These are phyloP conservation scores for Apodemia hepburni DNA, from an alignment of 2,888 invertebrate species.

Conservation along the genomic window DNA sequence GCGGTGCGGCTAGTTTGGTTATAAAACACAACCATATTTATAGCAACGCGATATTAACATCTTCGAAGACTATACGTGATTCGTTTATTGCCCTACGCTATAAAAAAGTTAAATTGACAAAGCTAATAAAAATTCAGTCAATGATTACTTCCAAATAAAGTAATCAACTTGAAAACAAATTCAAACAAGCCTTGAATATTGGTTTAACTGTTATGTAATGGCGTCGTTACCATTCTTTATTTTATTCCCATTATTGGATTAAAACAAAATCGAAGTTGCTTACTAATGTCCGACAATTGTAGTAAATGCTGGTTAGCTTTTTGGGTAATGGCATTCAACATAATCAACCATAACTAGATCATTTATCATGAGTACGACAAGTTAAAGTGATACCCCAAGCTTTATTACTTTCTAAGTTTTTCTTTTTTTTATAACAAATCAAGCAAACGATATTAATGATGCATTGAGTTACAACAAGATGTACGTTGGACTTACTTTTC, in stretches of 20 bases:
- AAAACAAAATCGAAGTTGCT: slow-evolving; percentile 3
- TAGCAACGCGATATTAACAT: too few relatives aligned
- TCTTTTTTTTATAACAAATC: too few relatives aligned
- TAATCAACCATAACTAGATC: slow-evolving; percentile 6
- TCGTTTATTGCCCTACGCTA: too few relatives aligned
- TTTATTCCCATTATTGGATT: slow-evolving; percentile 12
- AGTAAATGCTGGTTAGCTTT: slow-evolving; percentile 7
- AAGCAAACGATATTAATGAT: too few relatives aligned
- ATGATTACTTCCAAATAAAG: background rate
- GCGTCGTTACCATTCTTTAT: background rate
- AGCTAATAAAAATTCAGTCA: background rate
- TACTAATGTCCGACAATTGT: slow-evolving; percentile 6
- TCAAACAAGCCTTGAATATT: slow-evolving; percentile 7
- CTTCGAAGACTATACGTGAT: too few relatives aligned
- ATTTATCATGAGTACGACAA: background rate
- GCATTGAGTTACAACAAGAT: too few relatives aligned
- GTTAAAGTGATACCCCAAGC: background rate
- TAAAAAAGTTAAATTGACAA: too few relatives aligned
- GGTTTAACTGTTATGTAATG: background rate
- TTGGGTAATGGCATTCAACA: slow-evolving; percentile 3
- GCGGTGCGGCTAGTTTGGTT: too few relatives aligned
- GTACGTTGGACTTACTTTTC: too few relatives aligned
- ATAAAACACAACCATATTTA: too few relatives aligned
- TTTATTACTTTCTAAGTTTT: background rate
- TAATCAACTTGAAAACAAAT: slow-evolving; percentile 9